Evolutionary conservation across 2,113 vertebrate genomes (phyloP), one percentile per base, ranked within the genome.

Genomic region (Himantopus leucocephalus): DNA sequence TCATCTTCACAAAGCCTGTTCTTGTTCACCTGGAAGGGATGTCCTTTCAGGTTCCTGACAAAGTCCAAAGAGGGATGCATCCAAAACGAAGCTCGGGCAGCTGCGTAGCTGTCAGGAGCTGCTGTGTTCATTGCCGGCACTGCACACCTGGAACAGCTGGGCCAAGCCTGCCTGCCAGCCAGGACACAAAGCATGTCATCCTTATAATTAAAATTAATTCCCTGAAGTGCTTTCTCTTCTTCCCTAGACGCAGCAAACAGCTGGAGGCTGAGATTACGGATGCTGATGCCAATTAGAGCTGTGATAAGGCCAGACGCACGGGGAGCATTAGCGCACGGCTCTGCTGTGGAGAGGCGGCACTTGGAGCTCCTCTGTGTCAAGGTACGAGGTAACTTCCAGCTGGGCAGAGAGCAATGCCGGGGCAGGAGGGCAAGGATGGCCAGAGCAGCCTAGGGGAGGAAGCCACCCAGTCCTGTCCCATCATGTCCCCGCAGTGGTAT

Each of bases 221-320:
- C 83, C 94, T 9, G 4, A 63, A 94, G 79, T 35, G 83, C 85
- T 94, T 86, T 72, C 90, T 86, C 47, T 52, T 81, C 72, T 84
- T 62, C 52, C 92, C 85, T 85, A 73, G 91, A 37, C 79, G 34
- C 85, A 70, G 87, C 90, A 62, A 90, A 81, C 95, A 96, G 94
- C 96, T 96, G 94, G 90, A 93, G 78, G 63, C 75, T 62, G 72
- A 74, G 82, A 85, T 86, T 93, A 80, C 2, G 16, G 67, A 5
- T 1, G 4, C 85, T 73, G 71, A 92, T 88, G 92, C 82, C 86
- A 91, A 47, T 89, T 71, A 94, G 52, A 78, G 85, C 63, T 10
- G n/a, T 17, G 90, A 4, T 34, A 47, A 85, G 43, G 50, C 71
- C 82, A 26, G 77, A 56, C 3, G 3, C 55, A 0, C 1, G 50